Evolutionary conservation across 1,140 invertebrate genomes (phyloP).

Genomic region (Monomorium pharaonis): DNA sequence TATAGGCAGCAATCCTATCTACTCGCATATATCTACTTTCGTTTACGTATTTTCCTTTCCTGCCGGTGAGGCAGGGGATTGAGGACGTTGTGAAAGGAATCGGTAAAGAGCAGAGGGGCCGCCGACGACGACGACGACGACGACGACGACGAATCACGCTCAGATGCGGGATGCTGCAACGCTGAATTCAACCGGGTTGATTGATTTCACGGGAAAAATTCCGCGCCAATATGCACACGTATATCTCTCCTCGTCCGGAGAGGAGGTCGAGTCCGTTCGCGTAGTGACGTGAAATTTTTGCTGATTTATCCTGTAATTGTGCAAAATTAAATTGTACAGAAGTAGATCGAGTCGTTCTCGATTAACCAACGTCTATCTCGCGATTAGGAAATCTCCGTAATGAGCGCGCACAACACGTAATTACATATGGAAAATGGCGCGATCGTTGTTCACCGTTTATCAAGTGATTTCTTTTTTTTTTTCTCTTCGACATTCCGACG

Average conservation of each 20-base stretch:
- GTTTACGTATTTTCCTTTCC: slow-evolving; percentile 68
- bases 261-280: not conserved
- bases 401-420: not conserved
- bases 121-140: slow-evolving; percentile 45
- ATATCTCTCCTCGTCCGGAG: slow-evolving; percentile 35
- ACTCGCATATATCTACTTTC: slow-evolving; percentile 61
- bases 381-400: not conserved
- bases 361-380: slow-evolving; percentile 5
- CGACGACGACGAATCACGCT: slow-evolving; percentile 45
- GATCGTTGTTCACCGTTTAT: not conserved
- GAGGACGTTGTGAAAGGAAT: slow-evolving; percentile 69
- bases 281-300: not conserved
- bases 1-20: slow-evolving; percentile 62
- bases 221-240: slow-evolving; percentile 43
- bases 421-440: not conserved
- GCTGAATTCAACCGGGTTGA: slow-evolving; percentile 63
- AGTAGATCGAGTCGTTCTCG: not conserved
- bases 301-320: slow-evolving; percentile 34
- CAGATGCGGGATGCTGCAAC: slow-evolving; percentile 36
- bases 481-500: not conserved
- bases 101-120: slow-evolving; percentile 62
- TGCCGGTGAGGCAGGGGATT: slow-evolving; percentile 62
- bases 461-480: not conserved
- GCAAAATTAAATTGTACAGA: slow-evolving; percentile 17
- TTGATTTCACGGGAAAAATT: slow-evolving; percentile 65